phyloP scores from a whole-genome alignment of 2,113 vertebrate species.

The Salvelinus namaycush region DNA sequence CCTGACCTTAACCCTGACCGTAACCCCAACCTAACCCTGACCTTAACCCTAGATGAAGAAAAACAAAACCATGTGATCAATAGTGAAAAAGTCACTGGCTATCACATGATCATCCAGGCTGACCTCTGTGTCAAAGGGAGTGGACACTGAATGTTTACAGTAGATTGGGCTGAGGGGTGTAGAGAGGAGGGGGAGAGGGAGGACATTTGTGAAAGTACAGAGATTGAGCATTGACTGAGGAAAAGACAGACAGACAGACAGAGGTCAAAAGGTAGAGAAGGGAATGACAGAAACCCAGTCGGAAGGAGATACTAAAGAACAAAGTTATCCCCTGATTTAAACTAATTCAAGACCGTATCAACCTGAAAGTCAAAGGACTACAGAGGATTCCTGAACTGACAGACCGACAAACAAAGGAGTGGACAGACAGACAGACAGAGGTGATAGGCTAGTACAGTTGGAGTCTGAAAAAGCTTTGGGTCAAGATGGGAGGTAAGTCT shows the following conservation, averaged over 20 bases:
- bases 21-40: no score
- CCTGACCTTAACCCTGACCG: no score
- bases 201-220: not conserved
- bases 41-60: no score
- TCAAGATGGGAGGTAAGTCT: conserved; percentile 29
- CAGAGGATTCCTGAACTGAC: no score
- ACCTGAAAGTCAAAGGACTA: not conserved
- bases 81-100: no score
- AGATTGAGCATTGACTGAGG: not conserved
- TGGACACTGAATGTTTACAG: not conserved
- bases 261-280: not conserved
- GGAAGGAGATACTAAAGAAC: not conserved
- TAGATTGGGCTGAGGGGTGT: not conserved
- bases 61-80: no score
- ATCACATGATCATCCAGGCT: no score
- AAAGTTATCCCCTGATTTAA: not conserved
- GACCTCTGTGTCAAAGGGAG: no score
- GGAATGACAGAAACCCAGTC: not conserved
- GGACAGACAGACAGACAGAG: not conserved
- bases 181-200: not conserved
- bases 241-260: not conserved
- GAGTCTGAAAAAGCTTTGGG: not conserved
- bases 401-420: not conserved
- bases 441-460: not conserved
- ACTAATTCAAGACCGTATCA: not conserved